A percentile compares a stretch with the other conserved stretches of the same genome.
Conservation (phyloP, 2,113 vertebrate species). For the Phalacrocorax aristotelis region DNA sequence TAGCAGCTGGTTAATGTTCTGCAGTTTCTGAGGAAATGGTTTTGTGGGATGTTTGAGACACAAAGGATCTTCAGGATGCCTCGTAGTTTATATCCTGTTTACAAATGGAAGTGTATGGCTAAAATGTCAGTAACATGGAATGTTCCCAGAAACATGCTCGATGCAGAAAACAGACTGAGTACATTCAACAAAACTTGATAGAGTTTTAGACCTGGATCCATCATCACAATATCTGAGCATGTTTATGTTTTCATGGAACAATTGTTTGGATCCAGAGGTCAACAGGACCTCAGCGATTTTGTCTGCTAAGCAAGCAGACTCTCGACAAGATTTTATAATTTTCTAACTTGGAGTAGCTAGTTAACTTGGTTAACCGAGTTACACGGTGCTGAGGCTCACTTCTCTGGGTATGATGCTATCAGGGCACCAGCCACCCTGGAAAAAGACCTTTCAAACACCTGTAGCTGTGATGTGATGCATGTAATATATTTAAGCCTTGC, state of each 20-base stretch:
- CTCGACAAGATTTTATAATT: not conserved
- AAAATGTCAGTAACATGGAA: not conserved
- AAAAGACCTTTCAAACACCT: not conserved
- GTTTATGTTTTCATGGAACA: not conserved
- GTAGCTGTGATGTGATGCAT: fast-evolving
- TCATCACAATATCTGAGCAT: not conserved
- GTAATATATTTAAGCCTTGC: not conserved
- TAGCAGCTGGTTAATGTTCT: constrained; percentile 5
- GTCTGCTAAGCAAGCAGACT: not conserved
- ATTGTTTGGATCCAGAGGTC: not conserved
- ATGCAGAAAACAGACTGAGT: not conserved
- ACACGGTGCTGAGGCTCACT: not conserved
- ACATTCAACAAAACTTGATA: not conserved
- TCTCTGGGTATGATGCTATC: not conserved
- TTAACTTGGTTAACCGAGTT: not conserved
- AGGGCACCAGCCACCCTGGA: not conserved
- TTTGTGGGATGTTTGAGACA: constrained; percentile 15
- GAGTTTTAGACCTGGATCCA: not conserved
- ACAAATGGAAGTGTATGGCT: not conserved
- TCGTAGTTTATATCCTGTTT: constrained; percentile 13
- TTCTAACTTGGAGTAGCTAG: not conserved
- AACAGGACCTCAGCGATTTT: not conserved
- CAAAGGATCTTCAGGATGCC: constrained; percentile 28
- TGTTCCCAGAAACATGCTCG: not conserved
- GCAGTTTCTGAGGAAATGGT: not conserved